Percentiles rank a stretch among this genome's conserved stretches.
These are phyloP conservation scores for Drosophila pachea DNA, from an alignment of 1,140 invertebrate species.

Conservation along the genomic window DNA sequence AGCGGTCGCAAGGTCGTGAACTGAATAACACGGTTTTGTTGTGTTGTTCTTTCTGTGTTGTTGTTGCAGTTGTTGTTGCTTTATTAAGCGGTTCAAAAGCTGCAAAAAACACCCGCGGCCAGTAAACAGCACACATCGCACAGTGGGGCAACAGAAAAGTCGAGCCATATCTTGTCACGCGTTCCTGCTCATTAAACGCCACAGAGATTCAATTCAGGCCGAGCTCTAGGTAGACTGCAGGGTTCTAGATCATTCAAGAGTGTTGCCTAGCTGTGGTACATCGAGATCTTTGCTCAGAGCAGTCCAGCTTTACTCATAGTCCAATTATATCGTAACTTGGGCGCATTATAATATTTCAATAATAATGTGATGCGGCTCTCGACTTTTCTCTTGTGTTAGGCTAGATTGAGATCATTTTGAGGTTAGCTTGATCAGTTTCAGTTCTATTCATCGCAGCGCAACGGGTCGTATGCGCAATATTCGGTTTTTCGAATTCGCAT, in stretches of 20 bases:
- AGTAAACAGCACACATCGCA: slow-evolving; percentile 31
- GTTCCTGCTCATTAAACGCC: background rate
- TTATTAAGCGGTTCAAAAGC: slow-evolving; percentile 45
- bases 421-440: background rate
- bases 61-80: slow-evolving; percentile 3
- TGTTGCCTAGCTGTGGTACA: no score
- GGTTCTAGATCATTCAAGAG: no score
- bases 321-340: no score
- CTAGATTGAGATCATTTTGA: background rate
- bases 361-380: no score
- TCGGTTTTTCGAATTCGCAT: background rate
- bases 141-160: slow-evolving; percentile 7
- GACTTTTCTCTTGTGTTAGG: no score
- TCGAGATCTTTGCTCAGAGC: no score
- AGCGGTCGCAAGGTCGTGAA: slow-evolving; percentile 36
- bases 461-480: background rate
- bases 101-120: slow-evolving; percentile 41
- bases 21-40: slow-evolving; percentile 34
- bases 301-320: no score
- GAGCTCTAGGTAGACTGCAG: no score
- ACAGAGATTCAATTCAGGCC: no score
- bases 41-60: background rate
- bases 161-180: background rate
- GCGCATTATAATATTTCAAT: no score
- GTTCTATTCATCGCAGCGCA: background rate